These are phyloP conservation scores for Nymphalis urticae DNA, from an alignment of 2,888 invertebrate species.

Conservation along the genomic window DNA sequence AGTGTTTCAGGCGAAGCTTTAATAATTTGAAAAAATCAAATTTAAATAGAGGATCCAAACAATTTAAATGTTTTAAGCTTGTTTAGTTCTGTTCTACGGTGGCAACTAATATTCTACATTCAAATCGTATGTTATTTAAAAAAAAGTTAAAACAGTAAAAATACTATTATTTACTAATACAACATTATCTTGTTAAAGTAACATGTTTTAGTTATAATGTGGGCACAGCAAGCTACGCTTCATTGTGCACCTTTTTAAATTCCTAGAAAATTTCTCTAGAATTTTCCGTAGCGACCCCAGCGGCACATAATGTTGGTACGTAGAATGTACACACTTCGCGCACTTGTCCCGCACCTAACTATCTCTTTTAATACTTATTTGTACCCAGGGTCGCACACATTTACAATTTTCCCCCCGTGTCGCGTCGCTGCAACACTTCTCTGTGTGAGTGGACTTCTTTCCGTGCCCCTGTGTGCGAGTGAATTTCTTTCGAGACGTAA, in stretches of 20 bases:
- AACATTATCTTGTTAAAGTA: too few relatives aligned
- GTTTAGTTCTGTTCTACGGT: too few relatives aligned
- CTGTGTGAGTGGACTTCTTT: constrained; percentile 78
- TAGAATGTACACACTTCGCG: constrained; percentile 54
- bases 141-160: too few relatives aligned
- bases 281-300: constrained; percentile 25
- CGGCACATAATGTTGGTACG: constrained; percentile 31
- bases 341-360: constrained; percentile 74
- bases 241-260: constrained; percentile 5
- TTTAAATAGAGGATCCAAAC: too few relatives aligned
- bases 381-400: constrained; percentile 66
- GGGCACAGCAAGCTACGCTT: background rate
- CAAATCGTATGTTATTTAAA: too few relatives aligned
- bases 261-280: constrained; percentile 16
- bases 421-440: constrained; percentile 53
- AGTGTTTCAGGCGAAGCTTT: too few relatives aligned
- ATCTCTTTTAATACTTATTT: constrained; percentile 81
- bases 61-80: too few relatives aligned
- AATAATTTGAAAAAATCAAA: too few relatives aligned
- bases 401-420: constrained; percentile 60
- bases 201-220: background rate
- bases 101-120: too few relatives aligned
- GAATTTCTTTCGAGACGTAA: constrained; percentile 82
- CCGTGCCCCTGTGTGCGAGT: constrained; percentile 72
- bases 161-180: too few relatives aligned